Evolutionary conservation across 1,140 invertebrate species (phyloP).

Genomic region (Tachypleus tridentatus): DNA sequence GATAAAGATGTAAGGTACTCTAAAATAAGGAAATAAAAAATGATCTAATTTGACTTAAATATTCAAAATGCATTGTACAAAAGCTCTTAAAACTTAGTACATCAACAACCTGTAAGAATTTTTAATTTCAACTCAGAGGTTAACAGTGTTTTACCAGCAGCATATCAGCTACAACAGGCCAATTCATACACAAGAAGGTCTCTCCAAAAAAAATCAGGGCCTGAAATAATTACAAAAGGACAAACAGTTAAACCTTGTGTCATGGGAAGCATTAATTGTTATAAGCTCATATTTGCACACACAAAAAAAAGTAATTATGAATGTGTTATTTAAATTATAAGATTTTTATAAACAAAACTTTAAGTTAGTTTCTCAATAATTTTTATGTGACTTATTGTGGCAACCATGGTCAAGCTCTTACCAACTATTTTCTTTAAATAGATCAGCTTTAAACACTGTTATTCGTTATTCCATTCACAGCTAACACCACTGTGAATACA

Average conservation of each 20-base stretch:
- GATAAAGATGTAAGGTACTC: no score
- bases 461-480: no score
- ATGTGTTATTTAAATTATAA: neutral
- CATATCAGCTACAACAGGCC: constrained; percentile 96
- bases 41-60: neutral
- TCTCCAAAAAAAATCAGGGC: constrained; percentile 41
- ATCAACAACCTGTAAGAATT: no score
- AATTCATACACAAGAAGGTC: constrained; percentile 76
- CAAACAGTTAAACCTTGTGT: neutral
- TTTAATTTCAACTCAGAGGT: no score
- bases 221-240: neutral
- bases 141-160: constrained; percentile 42
- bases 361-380: neutral
- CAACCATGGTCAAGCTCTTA: no score
- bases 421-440: no score
- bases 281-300: neutral
- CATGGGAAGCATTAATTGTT: neutral
- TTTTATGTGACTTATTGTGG: neutral
- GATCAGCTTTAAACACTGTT: no score
- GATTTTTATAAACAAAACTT: neutral
- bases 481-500: no score
- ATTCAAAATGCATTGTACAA: neutral
- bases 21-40: neutral
- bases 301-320: neutral
- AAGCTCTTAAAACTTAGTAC: no score